Base-by-base conservation (phyloP, 2,888 invertebrate genomes). In the Eupithecia pulchellata region DNA sequence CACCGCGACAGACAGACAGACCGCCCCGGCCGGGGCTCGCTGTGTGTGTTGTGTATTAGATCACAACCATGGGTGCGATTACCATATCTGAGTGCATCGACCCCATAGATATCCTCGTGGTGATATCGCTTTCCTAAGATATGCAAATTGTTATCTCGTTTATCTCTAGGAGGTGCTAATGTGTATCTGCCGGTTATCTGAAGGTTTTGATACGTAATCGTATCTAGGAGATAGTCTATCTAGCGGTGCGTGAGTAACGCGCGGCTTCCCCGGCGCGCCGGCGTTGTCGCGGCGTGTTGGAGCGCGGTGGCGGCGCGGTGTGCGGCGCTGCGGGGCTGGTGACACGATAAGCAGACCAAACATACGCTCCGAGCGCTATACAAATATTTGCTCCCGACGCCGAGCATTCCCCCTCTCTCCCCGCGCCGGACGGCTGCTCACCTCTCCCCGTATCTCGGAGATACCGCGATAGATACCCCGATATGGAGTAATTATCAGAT, bases 161-260 rank as follows among this genome's bases (percentile, higher is more conserved):
- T 93, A 93, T 93, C 92, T 93, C 89, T 93, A 93, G 92, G 91
- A 92, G 88, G 86, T 83, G 92, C 86, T 92, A 92, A 93, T 92
- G 89, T 90, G 89, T 85, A 87, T 20, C 32, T 17, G 84, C 81
- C 81, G 87, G 91, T 89, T 93, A 93, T 92, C 92, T 92, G 86
- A 88, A 84, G 86, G 86, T 86, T 86, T 83, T 87, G 92, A 92
- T 92, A 70, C 67, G 67, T 69, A 91, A 89, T 90, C 89, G 88
- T 91, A 91, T 90, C 91, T 90, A 84, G 82, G 85, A 89, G 91
- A 91, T 91, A 91, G 86, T 81, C 85, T 89, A 90, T 89, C 90
- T 90, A 85, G 81, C 85, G 85, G 87, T 83, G 86, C 62, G 34
- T 73, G 69, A 64, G 88, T 80, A 79, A 79, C 71, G 74, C 29